phyloP scores from a whole-genome alignment of 92 coral and sea anemone genomes.

The Porites evermanni region DNA sequence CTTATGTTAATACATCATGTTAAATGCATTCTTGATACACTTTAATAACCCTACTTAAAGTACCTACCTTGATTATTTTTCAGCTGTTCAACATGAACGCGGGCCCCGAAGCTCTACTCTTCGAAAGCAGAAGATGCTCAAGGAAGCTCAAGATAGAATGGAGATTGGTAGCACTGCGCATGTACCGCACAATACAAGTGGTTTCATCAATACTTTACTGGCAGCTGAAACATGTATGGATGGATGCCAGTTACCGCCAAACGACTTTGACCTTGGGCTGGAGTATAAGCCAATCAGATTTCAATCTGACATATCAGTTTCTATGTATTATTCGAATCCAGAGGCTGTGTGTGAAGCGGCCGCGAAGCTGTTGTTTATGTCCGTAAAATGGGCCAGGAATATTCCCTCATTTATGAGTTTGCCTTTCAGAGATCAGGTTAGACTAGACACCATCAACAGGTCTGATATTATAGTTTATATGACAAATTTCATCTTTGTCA shows the following conservation, averaged over 20 bases:
- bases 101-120: constrained; percentile 97
- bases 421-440: constrained; percentile 96
- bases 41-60: too few species aligned
- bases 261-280: constrained; percentile 77
- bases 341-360: constrained; percentile 97
- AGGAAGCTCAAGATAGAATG: constrained; percentile 87
- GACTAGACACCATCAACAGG: not conserved
- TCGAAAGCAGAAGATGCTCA: constrained; percentile 91
- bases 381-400: constrained; percentile 98
- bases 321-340: constrained; percentile 87
- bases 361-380: constrained; percentile 94
- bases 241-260: constrained; percentile 61
- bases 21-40: too few species aligned
- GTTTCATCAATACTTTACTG: constrained; percentile 84
- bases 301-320: constrained; percentile 80
- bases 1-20: too few species aligned
- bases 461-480: not conserved
- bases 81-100: constrained; percentile 99
- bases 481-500: not conserved
- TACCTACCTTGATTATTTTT: not conserved
- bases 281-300: constrained; percentile 82
- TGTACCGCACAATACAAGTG: constrained; percentile 71
- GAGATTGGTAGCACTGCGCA: constrained; percentile 77
- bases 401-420: constrained; percentile 92
- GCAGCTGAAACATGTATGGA: constrained; percentile 90